phyloP scores from a whole-genome alignment of 2,888 invertebrate species.

The Schrankia costaestrigalis region DNA sequence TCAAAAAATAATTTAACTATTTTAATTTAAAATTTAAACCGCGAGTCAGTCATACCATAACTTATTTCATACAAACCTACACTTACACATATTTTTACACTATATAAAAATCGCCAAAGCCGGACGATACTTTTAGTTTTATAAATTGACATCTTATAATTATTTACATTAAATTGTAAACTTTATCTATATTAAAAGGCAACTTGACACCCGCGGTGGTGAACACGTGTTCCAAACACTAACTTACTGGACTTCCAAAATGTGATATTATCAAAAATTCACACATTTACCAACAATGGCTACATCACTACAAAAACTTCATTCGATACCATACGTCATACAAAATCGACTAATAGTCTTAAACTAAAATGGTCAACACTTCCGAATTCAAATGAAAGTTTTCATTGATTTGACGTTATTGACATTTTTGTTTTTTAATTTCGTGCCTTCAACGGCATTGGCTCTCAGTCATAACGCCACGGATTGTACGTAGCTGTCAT shows the following conservation, averaged over 20 bases:
- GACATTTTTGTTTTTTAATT: constrained; percentile 25
- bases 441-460: constrained; percentile 39
- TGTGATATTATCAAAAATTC: background rate
- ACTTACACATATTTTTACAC: no score
- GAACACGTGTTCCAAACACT: constrained; percentile 30
- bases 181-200: constrained; percentile 24
- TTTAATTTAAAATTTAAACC: no score
- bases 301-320: constrained; percentile 3
- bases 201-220: constrained; percentile 29
- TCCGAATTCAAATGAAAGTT: constrained; percentile 28
- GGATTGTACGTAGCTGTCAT: constrained; percentile 57
- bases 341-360: constrained; percentile 20
- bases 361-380: constrained; percentile 23
- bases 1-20: no score
- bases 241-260: constrained; percentile 1
- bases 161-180: constrained; percentile 25
- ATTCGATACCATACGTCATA: constrained; percentile 8
- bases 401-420: constrained; percentile 26
- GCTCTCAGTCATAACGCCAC: constrained; percentile 73
- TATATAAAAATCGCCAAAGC: constrained; percentile 8
- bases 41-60: no score
- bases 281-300: background rate
- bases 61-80: no score
- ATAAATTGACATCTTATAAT: constrained; percentile 7
- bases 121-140: constrained; percentile 3